These are phyloP conservation scores for Pachycephala philippinensis DNA, from an alignment of 2,113 vertebrate genomes.

Conservation along the genomic window DNA sequence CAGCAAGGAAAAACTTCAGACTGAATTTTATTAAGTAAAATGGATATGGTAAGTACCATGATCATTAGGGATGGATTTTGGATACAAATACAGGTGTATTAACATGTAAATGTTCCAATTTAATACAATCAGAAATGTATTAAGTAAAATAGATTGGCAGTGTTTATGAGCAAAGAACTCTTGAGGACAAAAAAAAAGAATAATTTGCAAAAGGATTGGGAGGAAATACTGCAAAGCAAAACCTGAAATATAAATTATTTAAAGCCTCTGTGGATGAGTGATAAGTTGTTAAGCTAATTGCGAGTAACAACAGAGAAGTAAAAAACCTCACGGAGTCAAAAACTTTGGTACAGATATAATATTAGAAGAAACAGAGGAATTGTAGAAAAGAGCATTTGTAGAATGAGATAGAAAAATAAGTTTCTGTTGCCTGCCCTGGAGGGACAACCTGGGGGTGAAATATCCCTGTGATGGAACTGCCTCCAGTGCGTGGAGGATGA, in stretches of 20 bases:
- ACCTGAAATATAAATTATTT: slow-evolving; percentile 2
- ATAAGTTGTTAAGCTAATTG: slow-evolving; percentile 32
- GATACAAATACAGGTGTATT: slow-evolving; percentile 53
- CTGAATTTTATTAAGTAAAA: slow-evolving; percentile 56
- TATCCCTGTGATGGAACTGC: not conserved
- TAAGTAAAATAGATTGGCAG: slow-evolving; percentile 41
- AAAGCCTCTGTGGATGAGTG: slow-evolving; percentile 12
- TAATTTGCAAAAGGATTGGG: not conserved
- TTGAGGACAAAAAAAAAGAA: not conserved
- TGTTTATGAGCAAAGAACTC: slow-evolving; percentile 41
- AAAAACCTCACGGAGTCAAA: not conserved
- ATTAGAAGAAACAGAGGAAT: not conserved
- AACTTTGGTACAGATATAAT: not conserved
- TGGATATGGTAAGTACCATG: not conserved
- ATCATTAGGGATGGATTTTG: slow-evolving; percentile 32
- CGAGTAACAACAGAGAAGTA: not conserved
- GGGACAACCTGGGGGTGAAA: rapidly evolving
- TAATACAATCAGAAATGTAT: slow-evolving; percentile 45
- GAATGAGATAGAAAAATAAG: not conserved
- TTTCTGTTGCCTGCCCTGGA: not conserved
- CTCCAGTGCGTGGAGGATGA: not conserved
- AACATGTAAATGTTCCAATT: slow-evolving; percentile 44
- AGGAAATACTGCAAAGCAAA: not conserved
- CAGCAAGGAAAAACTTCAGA: slow-evolving; percentile 47
- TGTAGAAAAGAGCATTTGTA: not conserved